Base-by-base conservation (phyloP, 2,797 vertebrate genomes). In the Artibeus jamaicensis region DNA sequence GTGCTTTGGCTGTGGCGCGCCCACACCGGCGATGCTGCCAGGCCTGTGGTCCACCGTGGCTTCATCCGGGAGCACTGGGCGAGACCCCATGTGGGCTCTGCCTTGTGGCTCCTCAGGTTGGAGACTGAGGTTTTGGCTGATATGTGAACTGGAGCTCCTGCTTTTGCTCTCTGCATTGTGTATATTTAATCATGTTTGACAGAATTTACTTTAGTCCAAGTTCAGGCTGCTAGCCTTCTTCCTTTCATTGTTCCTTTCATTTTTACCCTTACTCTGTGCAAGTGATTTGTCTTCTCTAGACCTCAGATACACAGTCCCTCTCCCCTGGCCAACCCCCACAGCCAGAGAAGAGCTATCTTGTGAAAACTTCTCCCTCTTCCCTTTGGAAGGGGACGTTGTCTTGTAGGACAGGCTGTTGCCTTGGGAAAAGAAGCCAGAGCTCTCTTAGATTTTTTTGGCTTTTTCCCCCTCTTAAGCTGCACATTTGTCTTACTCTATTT, bases 161-260 rank as follows among this genome's bases (percentile, higher is more conserved):
- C 68, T 84, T 97, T 77, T 86, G 65, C 94, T 94, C 59, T 62
- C 3, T 18, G 50, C 21, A 15, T n/a, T 85, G 86, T 96, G 71
- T 94, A 53, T 95, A 59, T 92, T 96, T 92, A 83, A 88, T 94
- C 88, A 95, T 39, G 71, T 87, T 73, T 93, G 93, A 94, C 32
- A 0, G 88, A n/a, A 91, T 96, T 97, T 90, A 91, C 70, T 90
- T 93, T 81, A 88, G 87, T 50, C 29, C 46, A 86, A 67, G n/a
- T 86, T 90, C 86, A 91, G 78, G 67, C 90, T 89, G 42, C 84
- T 81, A 39, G 57, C 57, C 65, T 50, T 87, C 95, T 95, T 93
- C 89, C 88, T 93, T 62, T 93, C 39, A 1, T 65, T 83, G 91
- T 93, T 85, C 83, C 83, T 96, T 93, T 78, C 50, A 6, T 78